Evolutionary conservation across 2,888 invertebrate species (phyloP), one percentile per base, ranked within the genome.

Genomic region (Germaria angustata): DNA sequence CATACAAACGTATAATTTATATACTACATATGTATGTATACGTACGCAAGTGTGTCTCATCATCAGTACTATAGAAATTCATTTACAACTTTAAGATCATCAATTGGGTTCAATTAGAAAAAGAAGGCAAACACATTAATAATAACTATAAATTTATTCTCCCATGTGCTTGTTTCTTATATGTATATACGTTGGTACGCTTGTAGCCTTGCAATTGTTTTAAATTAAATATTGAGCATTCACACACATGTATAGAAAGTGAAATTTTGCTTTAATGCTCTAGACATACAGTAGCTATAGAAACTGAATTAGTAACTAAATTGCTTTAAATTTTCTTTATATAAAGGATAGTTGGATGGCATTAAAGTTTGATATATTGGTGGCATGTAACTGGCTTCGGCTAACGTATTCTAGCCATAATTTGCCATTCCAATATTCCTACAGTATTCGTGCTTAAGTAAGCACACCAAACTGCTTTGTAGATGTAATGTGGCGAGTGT

Each of bases 91-190:
- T 79, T n/a, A 80, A 73, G 68, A 78, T 55, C 41, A 44, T 83
- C 84, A 85, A 85, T 85, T 85, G 78, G 84, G 76, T 81, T 80
- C 83, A 85, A 85, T 85, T 85, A 83, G 84, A 84, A 7, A 46
- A 46, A 61, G 34, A 44, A 24, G 8, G 15, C 41, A 41, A 51
- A 20, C 51, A 46, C 28, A 65, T 22, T 7, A 55, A 55, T 13
- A 57, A 66, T 20, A 65, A 65, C 11, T 49, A 66, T 57, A 41
- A 53, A 71, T 55, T 32, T 63, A 61, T 78, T 66, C 51, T 66
- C 51, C 44, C 51, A 53, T 66, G 36, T 46, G 53, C 0, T 9
- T 17, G 28, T 63, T 24, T 69, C 39, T 44, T 75, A 46, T 20
- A 55, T 15, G 15, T 46, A 34, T 75, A 46, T 20, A 55, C 20